phyloP scores from a whole-genome alignment of 2,797 vertebrate species.

The Neoniphon sammara region DNA sequence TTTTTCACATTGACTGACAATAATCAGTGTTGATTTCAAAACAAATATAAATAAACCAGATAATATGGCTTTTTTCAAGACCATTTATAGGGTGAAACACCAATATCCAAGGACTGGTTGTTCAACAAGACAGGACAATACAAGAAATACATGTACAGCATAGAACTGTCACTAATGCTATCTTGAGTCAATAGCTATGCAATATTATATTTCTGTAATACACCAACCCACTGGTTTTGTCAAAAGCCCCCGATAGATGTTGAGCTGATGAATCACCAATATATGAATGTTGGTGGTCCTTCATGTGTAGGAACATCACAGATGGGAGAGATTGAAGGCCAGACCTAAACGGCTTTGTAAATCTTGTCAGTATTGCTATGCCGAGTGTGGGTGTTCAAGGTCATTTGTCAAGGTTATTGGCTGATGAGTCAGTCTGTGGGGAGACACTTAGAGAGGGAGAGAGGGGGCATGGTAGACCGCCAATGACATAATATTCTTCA shows the following conservation, averaged over 20 bases:
- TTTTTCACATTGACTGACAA: constrained; percentile 39
- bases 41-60: constrained; percentile 35
- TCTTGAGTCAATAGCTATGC: constrained; percentile 7
- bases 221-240: constrained; percentile 38
- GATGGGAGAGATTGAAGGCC: constrained; percentile 51
- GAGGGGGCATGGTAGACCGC: constrained; percentile 45
- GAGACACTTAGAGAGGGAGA: constrained; percentile 43
- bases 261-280: constrained; percentile 50
- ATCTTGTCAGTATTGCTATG: constrained; percentile 60
- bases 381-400: constrained; percentile 68
- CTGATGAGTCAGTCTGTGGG: constrained; percentile 65
- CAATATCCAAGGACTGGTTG: constrained; percentile 18
- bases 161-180: constrained; percentile 15
- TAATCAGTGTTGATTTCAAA: constrained; percentile 31
- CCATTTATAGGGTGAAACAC: neutral
- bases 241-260: constrained; percentile 15
- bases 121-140: constrained; percentile 11
- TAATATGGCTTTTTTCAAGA: constrained; percentile 9
- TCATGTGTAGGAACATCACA: constrained; percentile 49
- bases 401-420: constrained; percentile 77
- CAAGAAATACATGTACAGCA: neutral
- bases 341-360: constrained; percentile 59
- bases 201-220: constrained; percentile 17
- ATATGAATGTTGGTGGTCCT: constrained; percentile 41
- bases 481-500: constrained; percentile 60